These are phyloP conservation scores for Atrina japonica DNA, from an alignment of 2,888 invertebrate genomes.

Conservation along the genomic window DNA sequence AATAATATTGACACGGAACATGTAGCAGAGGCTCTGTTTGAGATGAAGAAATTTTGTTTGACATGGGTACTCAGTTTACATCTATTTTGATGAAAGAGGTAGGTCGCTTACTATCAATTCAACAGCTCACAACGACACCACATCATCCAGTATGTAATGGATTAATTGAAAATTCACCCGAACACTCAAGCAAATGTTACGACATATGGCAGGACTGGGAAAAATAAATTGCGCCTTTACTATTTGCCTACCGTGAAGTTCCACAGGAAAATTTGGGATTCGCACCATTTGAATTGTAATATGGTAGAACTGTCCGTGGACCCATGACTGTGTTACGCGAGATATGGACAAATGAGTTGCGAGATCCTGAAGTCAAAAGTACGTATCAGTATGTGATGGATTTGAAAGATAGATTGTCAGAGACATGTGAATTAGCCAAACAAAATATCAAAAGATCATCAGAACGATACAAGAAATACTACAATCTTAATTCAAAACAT, in stretches of 20 bases:
- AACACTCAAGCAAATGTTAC: conserved; percentile 51
- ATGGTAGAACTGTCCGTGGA: conserved; percentile 39
- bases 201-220: conserved; percentile 57
- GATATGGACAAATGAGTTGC: conserved; percentile 32
- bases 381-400: conserved; percentile 55
- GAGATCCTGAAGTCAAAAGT: conserved; percentile 32
- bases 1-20: not conserved
- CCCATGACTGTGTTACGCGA: conserved; percentile 37
- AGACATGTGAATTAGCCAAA: conserved; percentile 46
- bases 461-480: conserved; percentile 36
- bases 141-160: conserved; percentile 53
- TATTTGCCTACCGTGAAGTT: conserved; percentile 55
- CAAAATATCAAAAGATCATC: conserved; percentile 29
- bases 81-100: conserved; percentile 51
- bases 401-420: conserved; percentile 46
- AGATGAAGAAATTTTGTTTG: conserved; percentile 6
- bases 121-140: conserved; percentile 42
- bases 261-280: conserved; percentile 49
- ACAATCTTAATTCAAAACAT: conserved; percentile 44
- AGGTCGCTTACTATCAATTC: conserved; percentile 41
- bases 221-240: conserved; percentile 39
- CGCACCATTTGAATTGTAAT: conserved; percentile 46
- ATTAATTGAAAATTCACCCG: conserved; percentile 52
- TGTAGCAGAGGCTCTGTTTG: too few species aligned
- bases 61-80: conserved; percentile 50